phyloP scores from a whole-genome alignment of 37 sponge, comb jelly and placozoan species.

The Dysidea cf. avara region DNA sequence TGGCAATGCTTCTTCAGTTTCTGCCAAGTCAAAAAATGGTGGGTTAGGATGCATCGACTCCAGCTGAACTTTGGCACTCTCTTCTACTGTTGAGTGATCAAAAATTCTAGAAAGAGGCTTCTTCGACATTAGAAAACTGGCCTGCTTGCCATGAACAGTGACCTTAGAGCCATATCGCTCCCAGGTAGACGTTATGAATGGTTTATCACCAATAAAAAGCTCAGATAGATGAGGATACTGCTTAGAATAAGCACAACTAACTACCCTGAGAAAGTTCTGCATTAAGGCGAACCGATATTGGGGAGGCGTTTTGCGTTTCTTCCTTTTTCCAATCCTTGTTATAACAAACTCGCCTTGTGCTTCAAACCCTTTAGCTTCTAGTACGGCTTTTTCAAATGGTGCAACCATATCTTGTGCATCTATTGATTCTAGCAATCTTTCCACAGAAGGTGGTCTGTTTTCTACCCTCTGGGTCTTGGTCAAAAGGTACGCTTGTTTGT shows the following conservation, averaged over 20 bases:
- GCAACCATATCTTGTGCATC: conserved; percentile 12
- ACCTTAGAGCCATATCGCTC: neutral
- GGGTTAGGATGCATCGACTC: neutral
- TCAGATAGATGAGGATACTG: conserved; percentile 22
- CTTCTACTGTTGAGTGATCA: neutral
- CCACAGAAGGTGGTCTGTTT: conserved; percentile 7
- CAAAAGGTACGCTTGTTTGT: conserved; percentile 44
- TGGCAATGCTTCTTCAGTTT: no score
- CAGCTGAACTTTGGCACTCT: neutral
- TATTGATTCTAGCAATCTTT: neutral
- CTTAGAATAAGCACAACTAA: conserved; percentile 4
- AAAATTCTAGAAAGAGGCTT: conserved; percentile 24
- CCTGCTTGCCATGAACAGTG: conserved; percentile 45
- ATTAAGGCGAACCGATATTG: conserved; percentile 35
- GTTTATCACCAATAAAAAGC: conserved; percentile 15
- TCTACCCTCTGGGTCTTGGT: conserved; percentile 45
- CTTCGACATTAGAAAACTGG: conserved; percentile 31
- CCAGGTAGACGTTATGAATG: conserved; percentile 41
- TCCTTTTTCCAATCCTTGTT: no score
- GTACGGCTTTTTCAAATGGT: conserved; percentile 8
- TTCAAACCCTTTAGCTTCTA: conserved; percentile 39
- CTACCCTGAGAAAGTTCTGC: conserved; percentile 40
- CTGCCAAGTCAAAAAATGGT: conserved; percentile 25
- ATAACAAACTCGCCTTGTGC: conserved; percentile 21
- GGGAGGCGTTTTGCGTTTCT: conserved; percentile 19